These are phyloP conservation scores for Nysson spinosus DNA, from an alignment of 2,888 invertebrate species.

Conservation along the genomic window DNA sequence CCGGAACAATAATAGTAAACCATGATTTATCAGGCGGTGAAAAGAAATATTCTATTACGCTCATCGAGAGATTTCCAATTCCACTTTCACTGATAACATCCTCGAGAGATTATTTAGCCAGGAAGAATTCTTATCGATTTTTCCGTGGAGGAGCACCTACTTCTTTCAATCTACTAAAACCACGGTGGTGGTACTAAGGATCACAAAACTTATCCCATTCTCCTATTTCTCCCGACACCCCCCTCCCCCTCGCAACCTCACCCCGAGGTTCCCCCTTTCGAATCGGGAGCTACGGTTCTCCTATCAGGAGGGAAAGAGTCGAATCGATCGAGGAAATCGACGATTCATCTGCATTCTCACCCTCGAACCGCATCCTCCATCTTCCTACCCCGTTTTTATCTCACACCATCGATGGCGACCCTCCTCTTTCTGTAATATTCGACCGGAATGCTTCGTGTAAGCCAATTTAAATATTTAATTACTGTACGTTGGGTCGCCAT, in stretches of 20 bases:
- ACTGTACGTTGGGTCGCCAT: no score
- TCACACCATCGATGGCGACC: neutral
- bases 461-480: no score
- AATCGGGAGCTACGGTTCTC: conserved; percentile 4
- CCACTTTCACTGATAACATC: neutral
- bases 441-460: no score
- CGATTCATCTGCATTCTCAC: conserved; percentile 36
- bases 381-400: neutral
- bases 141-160: neutral
- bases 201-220: conserved; percentile 1
- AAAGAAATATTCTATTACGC: neutral
- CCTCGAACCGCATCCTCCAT: conserved; percentile 5
- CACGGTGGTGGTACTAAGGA: conserved; percentile 9
- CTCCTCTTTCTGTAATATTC: no score
- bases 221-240: neutral
- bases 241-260: neutral
- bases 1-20: no score
- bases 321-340: conserved; percentile 23
- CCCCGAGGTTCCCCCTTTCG: no score
- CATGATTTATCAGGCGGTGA: neutral
- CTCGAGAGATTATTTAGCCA: neutral
- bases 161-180: conserved; percentile 10
- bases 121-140: neutral
- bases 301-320: conserved; percentile 3
- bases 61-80: neutral